Conservation (phyloP, 1,140 invertebrate species). For the Goniozus legneri region DNA sequence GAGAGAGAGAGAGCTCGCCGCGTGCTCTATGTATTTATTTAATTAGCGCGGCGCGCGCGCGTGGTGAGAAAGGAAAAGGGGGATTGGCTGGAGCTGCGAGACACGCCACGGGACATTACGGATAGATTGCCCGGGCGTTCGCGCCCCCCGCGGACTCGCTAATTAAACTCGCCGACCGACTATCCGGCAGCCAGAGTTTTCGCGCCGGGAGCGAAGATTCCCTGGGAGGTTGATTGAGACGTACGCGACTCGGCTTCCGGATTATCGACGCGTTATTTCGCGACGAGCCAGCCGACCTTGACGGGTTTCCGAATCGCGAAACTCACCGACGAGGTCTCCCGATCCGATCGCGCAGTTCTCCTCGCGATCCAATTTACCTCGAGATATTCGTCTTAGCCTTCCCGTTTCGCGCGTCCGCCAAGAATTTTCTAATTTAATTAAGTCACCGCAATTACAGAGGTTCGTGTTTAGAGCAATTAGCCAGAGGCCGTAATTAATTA, state of each 20-base stretch:
- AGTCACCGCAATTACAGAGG: too few species aligned
- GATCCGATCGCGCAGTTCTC: not conserved
- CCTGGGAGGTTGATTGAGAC: not conserved
- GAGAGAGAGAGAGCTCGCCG: slow-evolving; percentile 4
- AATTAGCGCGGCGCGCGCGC: slow-evolving; percentile 33
- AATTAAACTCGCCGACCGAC: slow-evolving; percentile 31
- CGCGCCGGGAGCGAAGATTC: not conserved
- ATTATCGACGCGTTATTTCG: too few species aligned
- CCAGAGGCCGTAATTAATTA: too few species aligned
- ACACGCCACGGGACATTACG: slow-evolving; percentile 28
- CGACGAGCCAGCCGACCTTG: not conserved
- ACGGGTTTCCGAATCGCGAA: not conserved
- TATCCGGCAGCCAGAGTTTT: not conserved
- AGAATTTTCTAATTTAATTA: too few species aligned
- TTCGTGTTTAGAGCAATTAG: too few species aligned
- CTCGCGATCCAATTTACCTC: too few species aligned
- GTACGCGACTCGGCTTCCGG: not conserved
- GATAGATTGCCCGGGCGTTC: slow-evolving; percentile 35
- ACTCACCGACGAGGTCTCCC: not conserved
- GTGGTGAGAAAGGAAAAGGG: slow-evolving; percentile 10
- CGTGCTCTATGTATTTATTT: slow-evolving; percentile 34
- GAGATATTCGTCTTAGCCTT: too few species aligned
- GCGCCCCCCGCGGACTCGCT: slow-evolving; percentile 30
- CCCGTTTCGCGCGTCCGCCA: too few species aligned
- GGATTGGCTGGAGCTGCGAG: slow-evolving; percentile 7